Evolutionary conservation across 2,888 invertebrate genomes (phyloP), one percentile per base, ranked within the genome.

Genomic region (Cephus pygmeus): DNA sequence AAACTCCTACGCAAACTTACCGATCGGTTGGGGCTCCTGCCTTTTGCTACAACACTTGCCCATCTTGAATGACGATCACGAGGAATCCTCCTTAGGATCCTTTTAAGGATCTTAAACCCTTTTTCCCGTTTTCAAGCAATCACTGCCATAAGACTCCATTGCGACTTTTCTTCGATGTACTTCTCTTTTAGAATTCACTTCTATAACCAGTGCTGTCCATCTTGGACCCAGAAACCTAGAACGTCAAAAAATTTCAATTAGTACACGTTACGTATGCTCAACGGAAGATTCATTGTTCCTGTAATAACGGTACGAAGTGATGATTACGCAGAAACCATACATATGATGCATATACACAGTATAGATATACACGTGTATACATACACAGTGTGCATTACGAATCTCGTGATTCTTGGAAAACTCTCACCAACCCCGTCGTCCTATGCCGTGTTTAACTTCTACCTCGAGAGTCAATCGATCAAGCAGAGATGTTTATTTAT

Each of bases 21-120:
- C 94, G 87, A 94, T 91, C 85, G 94, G 94, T 92, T 94, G 92
- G 88, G 95, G 94, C 92, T 95, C 95, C 92, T 96, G 95, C 91
- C 96, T 95, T 93, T 96, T 96, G 93, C 96, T 96, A 93, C 97
- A 97, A 93, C 97, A 97, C 93, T 96, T 96, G 92, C 97, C 97
- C 97, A 97, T 97, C 79, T 87, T 89, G 85, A n/a, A 34, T 40
- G 56, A 34, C 33, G 35, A 12, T 81, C 79, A 76, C 78, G 35
- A 77, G 82, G 81, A 56, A 23, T 56, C 23, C 15, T 40, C 15
- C 40, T 40, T 15, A 6, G 40, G 56, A 56, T 56, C 56, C 56
- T 23, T 23, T 15, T 15, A 15, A 4, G 23, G 56, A 56, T 56
- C 9, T 56, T 56, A 56, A 23, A 56, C 23, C 23, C 56, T 23